These are phyloP conservation scores for Theristus sp. DNA, from an alignment of 2,888 invertebrate genomes.

Conservation along the genomic window DNA sequence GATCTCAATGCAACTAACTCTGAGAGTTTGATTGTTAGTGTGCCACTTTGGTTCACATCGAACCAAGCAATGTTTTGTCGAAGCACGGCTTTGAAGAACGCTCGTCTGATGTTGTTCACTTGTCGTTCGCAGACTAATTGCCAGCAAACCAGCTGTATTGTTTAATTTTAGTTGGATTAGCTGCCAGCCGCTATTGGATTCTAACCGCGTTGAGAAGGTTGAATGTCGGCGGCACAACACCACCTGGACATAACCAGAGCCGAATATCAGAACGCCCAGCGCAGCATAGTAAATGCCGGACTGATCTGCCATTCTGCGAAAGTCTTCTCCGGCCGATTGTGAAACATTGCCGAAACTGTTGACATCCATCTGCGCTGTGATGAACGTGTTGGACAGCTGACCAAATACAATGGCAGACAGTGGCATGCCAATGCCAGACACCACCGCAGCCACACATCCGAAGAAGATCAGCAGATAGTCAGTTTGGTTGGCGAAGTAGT, in stretches of 20 bases:
- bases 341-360: not conserved
- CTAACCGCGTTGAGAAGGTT: too few relatives aligned
- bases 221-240: too few relatives aligned
- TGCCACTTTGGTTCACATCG: conserved; percentile 34
- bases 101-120: conserved; percentile 31
- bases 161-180: not conserved
- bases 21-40: conserved; percentile 34
- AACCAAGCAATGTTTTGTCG: conserved; percentile 33
- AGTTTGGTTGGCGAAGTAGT: not conserved
- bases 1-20: conserved; percentile 32
- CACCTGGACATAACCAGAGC: not conserved
- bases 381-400: conserved; percentile 4
- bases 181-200: too few relatives aligned
- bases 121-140: conserved; percentile 33
- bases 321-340: not conserved
- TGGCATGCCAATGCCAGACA: conserved; percentile 4
- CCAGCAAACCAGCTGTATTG: conserved; percentile 30
- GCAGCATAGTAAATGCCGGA: not conserved
- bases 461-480: conserved; percentile 2
- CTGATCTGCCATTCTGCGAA: not conserved
- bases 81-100: conserved; percentile 31
- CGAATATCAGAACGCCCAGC: not conserved
- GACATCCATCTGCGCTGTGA: not conserved
- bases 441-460: not conserved
- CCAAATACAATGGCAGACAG: conserved; percentile 6